phyloP scores from a whole-genome alignment of 2,888 invertebrate species.

The Cerceris ruficornis region DNA sequence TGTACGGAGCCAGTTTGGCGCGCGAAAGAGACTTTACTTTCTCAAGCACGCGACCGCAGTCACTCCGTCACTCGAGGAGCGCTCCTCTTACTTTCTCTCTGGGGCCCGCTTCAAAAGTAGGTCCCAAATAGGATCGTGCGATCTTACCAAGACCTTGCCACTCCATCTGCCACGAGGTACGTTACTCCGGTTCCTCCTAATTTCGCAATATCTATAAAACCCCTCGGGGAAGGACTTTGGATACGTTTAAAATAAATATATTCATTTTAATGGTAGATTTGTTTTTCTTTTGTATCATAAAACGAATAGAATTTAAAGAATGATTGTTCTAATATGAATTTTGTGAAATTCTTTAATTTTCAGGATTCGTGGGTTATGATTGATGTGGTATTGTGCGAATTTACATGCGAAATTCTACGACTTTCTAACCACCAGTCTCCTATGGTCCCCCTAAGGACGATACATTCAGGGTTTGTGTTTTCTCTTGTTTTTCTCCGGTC shows the following conservation, averaged over 20 bases:
- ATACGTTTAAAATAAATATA: neutral
- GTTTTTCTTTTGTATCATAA: no score
- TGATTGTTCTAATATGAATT: no score
- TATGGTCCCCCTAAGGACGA: slow-evolving; percentile 3
- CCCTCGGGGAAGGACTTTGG: neutral
- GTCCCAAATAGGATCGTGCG: slow-evolving; percentile 76
- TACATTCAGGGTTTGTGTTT: neutral
- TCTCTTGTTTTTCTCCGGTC: slow-evolving; percentile 1
- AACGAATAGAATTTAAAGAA: no score
- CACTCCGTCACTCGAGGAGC: slow-evolving; percentile 57
- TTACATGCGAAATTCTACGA: slow-evolving; percentile 2
- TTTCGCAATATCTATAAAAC: neutral
- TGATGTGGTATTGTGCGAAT: no score
- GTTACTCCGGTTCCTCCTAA: slow-evolving; percentile 6
- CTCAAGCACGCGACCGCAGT: slow-evolving; percentile 73
- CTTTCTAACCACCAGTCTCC: slow-evolving; percentile 56
- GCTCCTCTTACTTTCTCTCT: slow-evolving; percentile 77
- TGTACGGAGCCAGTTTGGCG: slow-evolving; percentile 50
- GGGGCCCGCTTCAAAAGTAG: slow-evolving; percentile 75
- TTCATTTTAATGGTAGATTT: neutral
- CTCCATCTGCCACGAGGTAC: slow-evolving; percentile 22
- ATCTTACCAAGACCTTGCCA: slow-evolving; percentile 55
- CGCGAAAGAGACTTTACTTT: slow-evolving; percentile 75
- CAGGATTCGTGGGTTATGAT: no score
- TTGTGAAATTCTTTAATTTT: no score